Conservation (phyloP, 2,113 vertebrate genomes). For the Dunckerocampus dactyliophorus region DNA sequence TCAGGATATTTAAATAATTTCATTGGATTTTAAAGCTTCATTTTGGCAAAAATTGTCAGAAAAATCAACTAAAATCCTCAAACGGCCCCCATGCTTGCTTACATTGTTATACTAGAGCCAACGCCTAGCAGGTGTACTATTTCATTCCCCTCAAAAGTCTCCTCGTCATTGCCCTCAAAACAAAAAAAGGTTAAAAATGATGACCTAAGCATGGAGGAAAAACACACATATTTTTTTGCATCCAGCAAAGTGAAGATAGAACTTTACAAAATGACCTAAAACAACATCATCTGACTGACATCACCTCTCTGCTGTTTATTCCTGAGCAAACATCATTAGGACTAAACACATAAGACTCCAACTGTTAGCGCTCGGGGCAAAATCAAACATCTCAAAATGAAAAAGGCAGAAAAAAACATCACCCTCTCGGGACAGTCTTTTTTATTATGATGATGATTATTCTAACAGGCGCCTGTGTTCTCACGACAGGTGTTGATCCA, state of each 20-base stretch:
- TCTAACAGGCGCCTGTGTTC: slow-evolving; percentile 43
- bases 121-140: slow-evolving; percentile 79
- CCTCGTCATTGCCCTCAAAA: slow-evolving; percentile 48
- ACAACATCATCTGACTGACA: slow-evolving; percentile 8
- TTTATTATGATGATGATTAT: slow-evolving; percentile 11
- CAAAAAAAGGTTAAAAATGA: slow-evolving; percentile 10
- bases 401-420: slow-evolving; percentile 6
- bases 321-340: slow-evolving; percentile 55
- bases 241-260: neutral
- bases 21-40: neutral
- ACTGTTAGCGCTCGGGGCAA: slow-evolving; percentile 49
- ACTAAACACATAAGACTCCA: slow-evolving; percentile 38
- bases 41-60: slow-evolving; percentile 11
- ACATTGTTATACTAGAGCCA: slow-evolving; percentile 70
- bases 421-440: slow-evolving; percentile 34
- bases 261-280: neutral
- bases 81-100: slow-evolving; percentile 51
- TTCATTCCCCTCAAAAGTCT: slow-evolving; percentile 72
- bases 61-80: slow-evolving; percentile 33
- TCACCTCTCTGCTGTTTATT: slow-evolving; percentile 28
- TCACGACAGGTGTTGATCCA: slow-evolving; percentile 73
- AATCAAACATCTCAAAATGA: slow-evolving; percentile 50
- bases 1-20: neutral
- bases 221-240: neutral
- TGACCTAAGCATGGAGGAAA: slow-evolving; percentile 2